Evolutionary conservation across 2,888 invertebrate species (phyloP).

Genomic region (Drosophila greeni): DNA sequence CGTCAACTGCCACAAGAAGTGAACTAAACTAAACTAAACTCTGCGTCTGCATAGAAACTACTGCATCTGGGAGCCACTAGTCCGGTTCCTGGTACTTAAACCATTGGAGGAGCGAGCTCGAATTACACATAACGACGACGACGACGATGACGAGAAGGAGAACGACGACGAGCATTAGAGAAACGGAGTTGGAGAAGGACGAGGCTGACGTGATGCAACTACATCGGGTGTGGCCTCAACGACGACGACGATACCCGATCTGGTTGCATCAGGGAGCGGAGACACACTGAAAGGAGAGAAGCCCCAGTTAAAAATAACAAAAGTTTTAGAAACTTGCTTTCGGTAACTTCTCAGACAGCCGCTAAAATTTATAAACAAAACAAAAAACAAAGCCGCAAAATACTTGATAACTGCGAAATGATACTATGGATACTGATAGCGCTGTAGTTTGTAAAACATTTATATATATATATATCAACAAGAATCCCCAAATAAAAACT

Average conservation of each 20-base stretch:
- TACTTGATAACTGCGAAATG: conserved; percentile 10
- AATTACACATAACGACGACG: background rate
- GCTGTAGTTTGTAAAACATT: conserved; percentile 32
- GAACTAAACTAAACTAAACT: background rate
- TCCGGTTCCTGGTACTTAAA: conserved; percentile 20
- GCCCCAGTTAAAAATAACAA: conserved; percentile 5
- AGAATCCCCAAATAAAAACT: conserved; percentile 24
- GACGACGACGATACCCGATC: background rate
- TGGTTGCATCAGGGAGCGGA: background rate
- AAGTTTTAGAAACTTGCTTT: conserved; percentile 31
- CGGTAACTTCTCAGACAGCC: conserved; percentile 14
- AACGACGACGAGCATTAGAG: too few species aligned
- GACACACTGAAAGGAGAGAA: background rate
- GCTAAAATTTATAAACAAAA: conserved; percentile 13
- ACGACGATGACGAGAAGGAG: too few species aligned
- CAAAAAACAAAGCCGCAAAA: background rate
- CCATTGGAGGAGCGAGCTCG: conserved; percentile 22
- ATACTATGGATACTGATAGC: conserved; percentile 16
- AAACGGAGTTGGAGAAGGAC: background rate
- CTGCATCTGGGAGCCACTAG: conserved; percentile 23
- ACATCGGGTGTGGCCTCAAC: background rate
- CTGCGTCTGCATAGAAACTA: background rate
- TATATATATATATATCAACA: too few species aligned
- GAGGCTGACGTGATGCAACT: background rate
- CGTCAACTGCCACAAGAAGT: conserved; percentile 22